A percentile compares a stretch with the other conserved stretches of the same genome.
These are phyloP conservation scores for Meleagris gallopavo DNA, from an alignment of 2,113 vertebrate species.

Conservation along the genomic window DNA sequence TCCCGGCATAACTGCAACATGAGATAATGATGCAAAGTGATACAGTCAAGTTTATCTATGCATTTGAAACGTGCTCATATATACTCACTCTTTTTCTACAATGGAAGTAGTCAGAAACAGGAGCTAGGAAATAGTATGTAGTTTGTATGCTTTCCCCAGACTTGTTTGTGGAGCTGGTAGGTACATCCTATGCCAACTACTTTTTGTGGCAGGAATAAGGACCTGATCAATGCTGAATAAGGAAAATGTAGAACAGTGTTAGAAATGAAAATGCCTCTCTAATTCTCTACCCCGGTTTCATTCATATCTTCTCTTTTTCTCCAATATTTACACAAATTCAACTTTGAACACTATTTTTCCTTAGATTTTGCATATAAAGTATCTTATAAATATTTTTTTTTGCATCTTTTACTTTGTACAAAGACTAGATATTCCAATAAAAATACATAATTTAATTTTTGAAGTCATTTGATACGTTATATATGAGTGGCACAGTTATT, in stretches of 20 bases:
- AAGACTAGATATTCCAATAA: neutral
- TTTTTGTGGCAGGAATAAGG: neutral
- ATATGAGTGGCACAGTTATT: neutral
- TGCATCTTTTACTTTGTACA: neutral
- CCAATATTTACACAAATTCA: neutral
- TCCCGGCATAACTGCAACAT: accelerated
- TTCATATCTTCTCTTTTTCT: neutral
- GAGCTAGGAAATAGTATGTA: neutral
- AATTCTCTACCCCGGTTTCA: neutral
- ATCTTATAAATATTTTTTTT: neutral
- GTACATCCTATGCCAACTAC: neutral
- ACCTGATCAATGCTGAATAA: neutral
- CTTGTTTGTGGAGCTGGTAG: neutral
- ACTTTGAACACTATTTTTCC: neutral
- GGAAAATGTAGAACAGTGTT: neutral
- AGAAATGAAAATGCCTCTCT: neutral
- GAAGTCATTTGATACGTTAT: neutral
- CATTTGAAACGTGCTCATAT: neutral
- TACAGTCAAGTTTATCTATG: neutral
- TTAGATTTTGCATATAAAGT: neutral
- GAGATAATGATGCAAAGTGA: accelerated
- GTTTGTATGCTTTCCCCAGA: neutral
- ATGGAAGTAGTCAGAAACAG: neutral
- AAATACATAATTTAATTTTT: neutral
- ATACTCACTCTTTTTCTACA: neutral